Conservation (phyloP, 2,888 invertebrate genomes). For the Dyspetes luteomarginatus region DNA sequence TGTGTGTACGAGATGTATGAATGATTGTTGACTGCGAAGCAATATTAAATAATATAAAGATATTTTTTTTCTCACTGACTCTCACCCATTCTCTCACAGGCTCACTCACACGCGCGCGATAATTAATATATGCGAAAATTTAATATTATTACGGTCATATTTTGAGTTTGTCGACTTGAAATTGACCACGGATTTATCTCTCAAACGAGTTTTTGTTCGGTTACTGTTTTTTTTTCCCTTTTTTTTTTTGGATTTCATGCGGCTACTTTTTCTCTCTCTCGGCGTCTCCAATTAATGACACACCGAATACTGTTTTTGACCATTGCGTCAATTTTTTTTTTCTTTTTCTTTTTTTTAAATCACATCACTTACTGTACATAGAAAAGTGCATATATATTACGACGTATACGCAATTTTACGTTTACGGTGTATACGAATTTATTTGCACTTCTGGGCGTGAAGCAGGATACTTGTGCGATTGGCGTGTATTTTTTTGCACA, state of each 20-base stretch:
- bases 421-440: conserved; percentile 38
- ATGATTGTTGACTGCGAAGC: conserved; percentile 27
- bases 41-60: conserved; percentile 14
- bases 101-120: conserved; percentile 9
- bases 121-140: conserved; percentile 39
- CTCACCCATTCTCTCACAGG: conserved; percentile 12
- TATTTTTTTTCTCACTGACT: not conserved
- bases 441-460: conserved; percentile 61
- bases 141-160: conserved; percentile 53
- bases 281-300: conserved; percentile 30
- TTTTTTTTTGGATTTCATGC: not conserved
- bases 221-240: conserved; percentile 27
- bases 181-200: conserved; percentile 48
- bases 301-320: conserved; percentile 54
- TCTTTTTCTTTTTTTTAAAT: conserved; percentile 36
- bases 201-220: conserved; percentile 38
- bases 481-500: conserved; percentile 55
- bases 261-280: not conserved
- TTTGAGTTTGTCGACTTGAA: conserved; percentile 60
- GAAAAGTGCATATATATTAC: conserved; percentile 58
- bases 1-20: conserved; percentile 43
- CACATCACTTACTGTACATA: conserved; percentile 57
- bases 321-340: conserved; percentile 37
- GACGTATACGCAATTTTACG: conserved; percentile 29
- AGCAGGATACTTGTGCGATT: conserved; percentile 65